Base-by-base conservation (phyloP, 2,888 invertebrate genomes). In the Pseudolycoriella hygida region DNA sequence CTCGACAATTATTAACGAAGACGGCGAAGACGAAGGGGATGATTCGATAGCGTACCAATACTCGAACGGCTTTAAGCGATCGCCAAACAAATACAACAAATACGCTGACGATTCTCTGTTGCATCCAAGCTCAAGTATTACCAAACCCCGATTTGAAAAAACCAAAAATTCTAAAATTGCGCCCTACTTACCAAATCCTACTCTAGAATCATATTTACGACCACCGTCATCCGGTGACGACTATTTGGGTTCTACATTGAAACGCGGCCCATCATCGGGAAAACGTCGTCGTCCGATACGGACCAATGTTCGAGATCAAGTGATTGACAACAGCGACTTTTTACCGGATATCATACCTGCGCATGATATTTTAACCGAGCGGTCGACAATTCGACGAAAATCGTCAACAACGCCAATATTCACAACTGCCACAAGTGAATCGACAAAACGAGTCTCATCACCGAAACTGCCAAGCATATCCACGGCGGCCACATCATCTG, bases 171-270 rank as follows among this genome's bases (percentile, higher is more conserved):
- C 54, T 54, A 43, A 49, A 44, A 41, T 39, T 10, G 40, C 50
- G 3, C 52, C 43, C 34, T 14, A 14, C 15, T 14, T 34, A 19
- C 19, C 25, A 41, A 40, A 32, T 10, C 55, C 60, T 3, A 58
- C 60, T 14, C 56, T 63, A 3, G 62, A 61, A 2, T 55, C 62
- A 2, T 64, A 60, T 49, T 51, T 63, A 2, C 62, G 59, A 52
- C 63, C 64, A 8, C 62, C 64, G 2, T n/a, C n/a, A n/a, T 56
- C 53, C 2, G 57, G 19, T 14, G 39, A 14, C 14, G 40, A 46
- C 6, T 20, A 30, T n/a, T 18, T 4, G 6, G 39, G 20, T 12
- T 2, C 5, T n/a, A n/a, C 31, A 17, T 48, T 54, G 44, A 47
- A 49, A 31, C 47, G 50, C 4, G 47, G 47, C 12, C 48, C 34